phyloP scores from a whole-genome alignment of 2,888 invertebrate genomes.

The Pheosia gnoma region DNA sequence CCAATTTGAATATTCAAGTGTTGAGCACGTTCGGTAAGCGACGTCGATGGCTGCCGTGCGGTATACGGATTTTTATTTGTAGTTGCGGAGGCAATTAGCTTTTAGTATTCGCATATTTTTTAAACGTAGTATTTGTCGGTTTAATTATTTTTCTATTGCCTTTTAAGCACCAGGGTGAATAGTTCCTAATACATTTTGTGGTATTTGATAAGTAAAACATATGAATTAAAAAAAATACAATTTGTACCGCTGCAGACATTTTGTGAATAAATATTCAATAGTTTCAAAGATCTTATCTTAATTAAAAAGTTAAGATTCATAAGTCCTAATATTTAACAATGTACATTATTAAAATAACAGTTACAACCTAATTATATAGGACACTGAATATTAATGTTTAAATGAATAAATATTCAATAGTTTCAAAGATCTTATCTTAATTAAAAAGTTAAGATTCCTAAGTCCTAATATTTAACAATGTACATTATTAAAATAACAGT shows the following conservation, averaged over 20 bases:
- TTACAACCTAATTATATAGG: no score
- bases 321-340: not conserved
- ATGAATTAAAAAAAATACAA: no score
- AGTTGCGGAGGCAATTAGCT: slow-evolving; percentile 36
- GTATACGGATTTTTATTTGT: slow-evolving; percentile 31
- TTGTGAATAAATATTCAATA: not conserved
- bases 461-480: not conserved
- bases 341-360: slow-evolving; percentile 1
- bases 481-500: slow-evolving; percentile 1
- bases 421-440: not conserved
- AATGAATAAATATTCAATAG: not conserved
- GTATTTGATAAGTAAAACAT: no score
- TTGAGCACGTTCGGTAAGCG: slow-evolving; percentile 62
- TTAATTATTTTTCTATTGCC: not conserved
- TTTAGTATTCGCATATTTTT: slow-evolving; percentile 29
- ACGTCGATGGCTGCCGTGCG: slow-evolving; percentile 50
- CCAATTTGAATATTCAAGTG: slow-evolving; percentile 77
- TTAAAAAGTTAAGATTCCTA: not conserved
- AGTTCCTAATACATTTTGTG: no score
- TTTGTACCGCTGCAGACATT: no score
- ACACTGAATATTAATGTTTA: no score
- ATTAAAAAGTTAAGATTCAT: not conserved
- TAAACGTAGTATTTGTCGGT: slow-evolving; percentile 16
- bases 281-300: not conserved
- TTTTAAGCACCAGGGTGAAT: no score